Base-by-base conservation (phyloP, 53 echinoderm and acorn worm genomes). In the Holothuria leucospilota region DNA sequence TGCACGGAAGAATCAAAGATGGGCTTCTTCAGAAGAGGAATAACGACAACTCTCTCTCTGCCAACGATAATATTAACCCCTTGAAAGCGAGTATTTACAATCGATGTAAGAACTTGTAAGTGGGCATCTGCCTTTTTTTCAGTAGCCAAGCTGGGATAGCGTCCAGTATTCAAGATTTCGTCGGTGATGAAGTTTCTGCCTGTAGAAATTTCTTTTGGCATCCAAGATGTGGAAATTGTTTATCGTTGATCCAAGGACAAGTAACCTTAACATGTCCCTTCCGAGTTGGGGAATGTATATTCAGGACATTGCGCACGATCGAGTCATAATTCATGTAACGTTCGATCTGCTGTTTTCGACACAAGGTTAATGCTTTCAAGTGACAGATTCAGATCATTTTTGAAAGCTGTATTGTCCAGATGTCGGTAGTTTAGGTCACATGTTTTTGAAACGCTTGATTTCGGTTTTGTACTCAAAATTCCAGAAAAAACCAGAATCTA, bases 111-210 rank as follows among this genome's bases (percentile, higher is more conserved):
- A 38, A 71, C 39, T 71, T 30, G 27, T 28, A 71, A 21, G 71
- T 71, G 71, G 11, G 34, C 21, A 15, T 34, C 21, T 34, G 34
- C 34, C 39, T 71, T 29, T 29, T 38, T 71, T 71, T 71, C 71
- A 71, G 71, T 5, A 71, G 71, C 71, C 71, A 71, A 28, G 71
- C 34, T 39, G 71, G 71, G 71, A 71, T 71, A 34, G 71, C 34
- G 30, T 71, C 71, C 39, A 71, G 71, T 10, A 13, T 71, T 10
- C 71, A 71, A 34, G 71, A 64, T 28, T 64, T 28, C 9, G 64
- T 64, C 28, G 64, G 64, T 23, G 64, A 64, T 25, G 24, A 23
- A 64, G 9, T 16, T 64, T 64, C 24, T 64, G 64, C 0, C 8
- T 16, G 6, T 64, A 64, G 64, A 64, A 64, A 25, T 4, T 23